Conservation (phyloP, 2,797 vertebrate species). For the Orientallactaga sibirica region DNA sequence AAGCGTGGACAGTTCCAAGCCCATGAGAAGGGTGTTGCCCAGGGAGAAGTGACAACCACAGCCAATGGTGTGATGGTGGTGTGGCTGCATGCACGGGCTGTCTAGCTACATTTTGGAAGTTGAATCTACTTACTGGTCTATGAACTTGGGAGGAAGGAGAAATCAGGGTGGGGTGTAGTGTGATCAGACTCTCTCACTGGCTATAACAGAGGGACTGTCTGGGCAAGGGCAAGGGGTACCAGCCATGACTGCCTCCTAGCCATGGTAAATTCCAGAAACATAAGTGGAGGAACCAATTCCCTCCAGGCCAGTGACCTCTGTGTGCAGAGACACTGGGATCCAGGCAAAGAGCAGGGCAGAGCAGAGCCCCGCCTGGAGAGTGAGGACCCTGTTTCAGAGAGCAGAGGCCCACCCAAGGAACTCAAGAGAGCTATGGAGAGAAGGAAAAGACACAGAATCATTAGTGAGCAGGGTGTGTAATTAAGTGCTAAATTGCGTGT, state of each 20-base stretch:
- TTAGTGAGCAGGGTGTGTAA: conserved; percentile 74
- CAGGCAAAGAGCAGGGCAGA: no score
- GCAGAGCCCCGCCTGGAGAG: not conserved
- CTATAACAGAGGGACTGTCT: not conserved
- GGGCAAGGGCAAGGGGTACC: not conserved
- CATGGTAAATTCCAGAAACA: not conserved
- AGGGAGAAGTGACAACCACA: not conserved
- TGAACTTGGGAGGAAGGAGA: not conserved
- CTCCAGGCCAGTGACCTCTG: not conserved
- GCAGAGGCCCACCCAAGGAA: not conserved
- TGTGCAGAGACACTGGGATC: not conserved
- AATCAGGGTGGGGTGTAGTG: not conserved
- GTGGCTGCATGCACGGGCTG: not conserved
- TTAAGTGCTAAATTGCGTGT: conserved; percentile 77
- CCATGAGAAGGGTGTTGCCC: not conserved
- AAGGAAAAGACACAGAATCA: conserved; percentile 68
- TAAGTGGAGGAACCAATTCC: not conserved
- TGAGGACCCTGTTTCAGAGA: no score
- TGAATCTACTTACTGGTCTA: not conserved
- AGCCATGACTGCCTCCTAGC: not conserved
- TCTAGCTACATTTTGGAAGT: not conserved
- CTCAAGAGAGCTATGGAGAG: not conserved
- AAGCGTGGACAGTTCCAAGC: not conserved
- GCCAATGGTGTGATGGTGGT: not conserved
- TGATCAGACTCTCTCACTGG: not conserved